A percentile compares a stretch with the other conserved stretches of the same genome.
Evolutionary conservation across 2,797 vertebrate species (phyloP).

Genomic region (Otolemur crassicaudatus): DNA sequence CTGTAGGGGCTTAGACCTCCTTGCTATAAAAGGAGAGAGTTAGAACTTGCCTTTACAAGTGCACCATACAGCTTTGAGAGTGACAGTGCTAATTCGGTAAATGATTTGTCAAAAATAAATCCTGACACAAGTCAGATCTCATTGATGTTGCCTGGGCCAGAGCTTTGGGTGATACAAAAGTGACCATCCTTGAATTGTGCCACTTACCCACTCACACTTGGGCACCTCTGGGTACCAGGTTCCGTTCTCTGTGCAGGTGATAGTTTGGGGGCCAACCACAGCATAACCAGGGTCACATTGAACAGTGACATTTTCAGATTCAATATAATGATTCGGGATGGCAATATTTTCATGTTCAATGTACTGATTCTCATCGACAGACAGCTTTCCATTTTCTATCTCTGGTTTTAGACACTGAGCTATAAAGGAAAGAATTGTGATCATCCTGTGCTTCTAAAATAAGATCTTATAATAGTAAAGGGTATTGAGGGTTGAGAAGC

Average conservation of each 20-base stretch:
- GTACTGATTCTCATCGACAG: neutral
- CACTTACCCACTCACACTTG: constrained; percentile 45
- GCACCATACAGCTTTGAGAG: neutral
- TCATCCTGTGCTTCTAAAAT: neutral
- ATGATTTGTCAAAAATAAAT: neutral
- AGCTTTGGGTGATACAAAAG: neutral
- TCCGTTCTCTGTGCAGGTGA: constrained; percentile 7
- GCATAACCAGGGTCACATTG: constrained; percentile 13
- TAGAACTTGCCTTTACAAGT: neutral
- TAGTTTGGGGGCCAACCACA: neutral
- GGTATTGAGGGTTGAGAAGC: neutral
- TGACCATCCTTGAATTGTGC: neutral
- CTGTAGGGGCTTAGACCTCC: too few species aligned
- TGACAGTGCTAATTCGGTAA: neutral
- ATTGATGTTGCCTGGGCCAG: neutral
- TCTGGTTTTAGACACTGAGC: constrained; percentile 43
- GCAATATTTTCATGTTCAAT: neutral
- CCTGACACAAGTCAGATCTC: neutral
- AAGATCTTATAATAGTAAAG: neutral
- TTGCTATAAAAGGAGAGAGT: neutral
- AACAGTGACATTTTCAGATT: neutral
- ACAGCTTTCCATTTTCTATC: neutral
- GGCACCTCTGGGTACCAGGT: constrained; percentile 21
- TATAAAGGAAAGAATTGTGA: neutral
- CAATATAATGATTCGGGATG: neutral